Evolutionary conservation across 2,888 invertebrate species (phyloP).

Genomic region (Ferdinandea cuprea): DNA sequence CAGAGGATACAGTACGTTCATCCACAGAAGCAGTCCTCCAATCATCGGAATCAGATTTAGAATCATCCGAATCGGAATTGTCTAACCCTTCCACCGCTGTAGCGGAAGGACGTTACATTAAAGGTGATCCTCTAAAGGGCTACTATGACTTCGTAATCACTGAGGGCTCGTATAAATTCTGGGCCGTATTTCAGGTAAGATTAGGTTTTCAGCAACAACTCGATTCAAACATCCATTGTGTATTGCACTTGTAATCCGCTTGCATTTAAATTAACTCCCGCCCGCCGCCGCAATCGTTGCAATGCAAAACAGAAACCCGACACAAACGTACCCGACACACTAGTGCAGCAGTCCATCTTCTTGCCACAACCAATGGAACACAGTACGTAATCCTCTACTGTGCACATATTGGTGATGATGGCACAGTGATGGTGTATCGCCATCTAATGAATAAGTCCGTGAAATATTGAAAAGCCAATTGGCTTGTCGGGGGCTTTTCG

Average conservation of each 20-base stretch:
- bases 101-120: slow-evolving; percentile 82
- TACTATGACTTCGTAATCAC: slow-evolving; percentile 95
- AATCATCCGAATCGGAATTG: slow-evolving; percentile 22
- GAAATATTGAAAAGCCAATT: slow-evolving; percentile 75
- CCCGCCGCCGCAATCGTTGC: no score
- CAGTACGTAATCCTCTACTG: slow-evolving; percentile 50
- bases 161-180: slow-evolving; percentile 94
- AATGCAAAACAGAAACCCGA: no score
- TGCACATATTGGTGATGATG: slow-evolving; percentile 2
- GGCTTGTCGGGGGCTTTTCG: slow-evolving; percentile 52
- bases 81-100: slow-evolving; percentile 75
- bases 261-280: slow-evolving; percentile 63
- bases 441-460: slow-evolving; percentile 72
- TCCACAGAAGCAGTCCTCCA: slow-evolving; percentile 8
- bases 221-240: slow-evolving; percentile 6
- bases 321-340: slow-evolving; percentile 26
- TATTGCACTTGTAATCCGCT: slow-evolving; percentile 63
- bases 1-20: not conserved
- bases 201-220: slow-evolving; percentile 32
- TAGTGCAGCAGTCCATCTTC: not conserved
- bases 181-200: slow-evolving; percentile 92
- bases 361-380: slow-evolving; percentile 14
- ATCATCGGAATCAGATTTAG: slow-evolving; percentile 23
- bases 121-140: slow-evolving; percentile 89
- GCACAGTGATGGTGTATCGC: slow-evolving; percentile 10